Base-by-base conservation (phyloP, 1,140 invertebrate species). In the Drosophila ironensis region DNA sequence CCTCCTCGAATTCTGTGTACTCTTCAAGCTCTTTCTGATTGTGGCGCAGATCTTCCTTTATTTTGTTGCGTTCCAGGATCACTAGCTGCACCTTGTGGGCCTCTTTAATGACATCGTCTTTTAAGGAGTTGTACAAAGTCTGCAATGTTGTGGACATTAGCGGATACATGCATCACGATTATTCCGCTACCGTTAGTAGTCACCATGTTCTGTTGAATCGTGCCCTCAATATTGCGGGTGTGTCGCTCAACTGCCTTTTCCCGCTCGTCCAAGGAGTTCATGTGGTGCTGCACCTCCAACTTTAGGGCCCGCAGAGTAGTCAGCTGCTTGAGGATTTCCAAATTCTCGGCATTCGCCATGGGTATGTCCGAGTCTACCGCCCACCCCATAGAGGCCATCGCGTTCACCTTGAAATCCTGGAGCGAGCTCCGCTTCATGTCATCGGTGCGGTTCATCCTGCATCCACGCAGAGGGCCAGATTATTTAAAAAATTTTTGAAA, bases 261-360 rank as follows among this genome's bases (percentile, higher is more conserved):
- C 11, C 87, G 69, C 30, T 88, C 87, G 9, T 89, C 72, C 1
- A 77, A 48, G 2, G 61, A 44, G 1, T 73, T 24, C 19, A 88
- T 68, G 11, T 72, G 54, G 22, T 77, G 76, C 16, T 74, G 42
- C n/a, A 88, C 22, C 14, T 87, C 56, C 11, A 69, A 33, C 11
- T 89, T 90, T 5, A 68, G 20, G 1, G 70, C 72, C 9, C 75
- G 56, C 48, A 89, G 50, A 5, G 51, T 14, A 0, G 71, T 61
- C 51, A 90, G 70, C 24, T 66, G 48, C 48, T 88, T 88, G 61
- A 95, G 92, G 7, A 95, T 88, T 47, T 66, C 82, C 82, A 92
- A 91, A 75, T 95, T 95, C 84, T 94, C 93, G n/a, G 91, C 92
- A 89, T 93, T 94, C 0, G 94, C 93, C 46, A 95, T 92, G 2